Evolutionary conservation across 2,113 vertebrate species (phyloP).

Genomic region (Rhabdomys dilectus): DNA sequence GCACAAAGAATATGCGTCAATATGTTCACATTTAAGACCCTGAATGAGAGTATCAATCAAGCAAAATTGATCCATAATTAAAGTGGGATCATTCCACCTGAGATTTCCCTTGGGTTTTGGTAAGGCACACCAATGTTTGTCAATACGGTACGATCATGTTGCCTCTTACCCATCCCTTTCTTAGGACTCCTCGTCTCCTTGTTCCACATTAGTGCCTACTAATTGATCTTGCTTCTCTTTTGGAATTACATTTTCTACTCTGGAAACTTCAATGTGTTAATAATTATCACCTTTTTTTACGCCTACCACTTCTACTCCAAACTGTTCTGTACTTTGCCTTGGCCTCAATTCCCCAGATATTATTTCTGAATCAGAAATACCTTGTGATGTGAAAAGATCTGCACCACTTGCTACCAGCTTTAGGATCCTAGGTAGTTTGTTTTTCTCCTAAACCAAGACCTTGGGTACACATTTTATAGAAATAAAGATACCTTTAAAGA

Average conservation of each 20-base stretch:
- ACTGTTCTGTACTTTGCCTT: background rate
- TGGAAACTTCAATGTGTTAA: background rate
- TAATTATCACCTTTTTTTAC: background rate
- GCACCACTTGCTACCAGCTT: background rate
- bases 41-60: background rate
- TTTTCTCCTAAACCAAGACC: background rate
- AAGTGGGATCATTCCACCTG: background rate
- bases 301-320: background rate
- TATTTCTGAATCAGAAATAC: background rate
- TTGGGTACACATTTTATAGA: background rate
- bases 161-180: background rate
- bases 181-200: background rate
- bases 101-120: background rate
- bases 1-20: background rate
- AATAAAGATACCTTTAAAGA: background rate
- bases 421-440: background rate
- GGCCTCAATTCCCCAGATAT: background rate
- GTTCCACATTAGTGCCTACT: background rate
- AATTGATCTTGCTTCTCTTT: background rate
- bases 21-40: constrained; percentile 1
- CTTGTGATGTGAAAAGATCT: background rate
- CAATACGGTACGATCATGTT: rapidly evolving
- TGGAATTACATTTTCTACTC: background rate
- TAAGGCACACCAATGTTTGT: background rate
- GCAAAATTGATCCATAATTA: background rate